phyloP scores from a whole-genome alignment of 2,797 vertebrate species.

The Alfaro cultratus region DNA sequence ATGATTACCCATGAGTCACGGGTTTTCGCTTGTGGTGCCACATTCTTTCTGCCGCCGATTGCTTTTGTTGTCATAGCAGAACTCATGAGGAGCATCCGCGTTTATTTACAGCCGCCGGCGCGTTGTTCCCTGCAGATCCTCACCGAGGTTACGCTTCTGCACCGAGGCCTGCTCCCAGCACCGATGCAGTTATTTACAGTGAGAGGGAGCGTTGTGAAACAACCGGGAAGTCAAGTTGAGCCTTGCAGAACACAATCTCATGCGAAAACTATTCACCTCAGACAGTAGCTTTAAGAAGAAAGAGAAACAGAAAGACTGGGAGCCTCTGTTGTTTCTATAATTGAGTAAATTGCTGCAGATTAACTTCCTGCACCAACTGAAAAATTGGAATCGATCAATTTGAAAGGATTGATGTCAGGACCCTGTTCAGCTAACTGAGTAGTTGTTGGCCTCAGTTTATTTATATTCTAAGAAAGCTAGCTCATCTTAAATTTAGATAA shows the following conservation, averaged over 20 bases:
- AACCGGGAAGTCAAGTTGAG: slow-evolving; percentile 18
- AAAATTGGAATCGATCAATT: not conserved
- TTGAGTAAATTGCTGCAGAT: not conserved
- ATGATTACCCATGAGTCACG: not conserved
- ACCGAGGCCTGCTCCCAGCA: slow-evolving; percentile 17
- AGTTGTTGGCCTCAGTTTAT: too few species aligned
- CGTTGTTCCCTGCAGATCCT: slow-evolving; percentile 41
- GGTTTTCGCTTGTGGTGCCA: slow-evolving; percentile 3
- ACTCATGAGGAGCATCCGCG: not conserved
- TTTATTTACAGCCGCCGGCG: slow-evolving; percentile 37
- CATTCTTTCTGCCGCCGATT: not conserved
- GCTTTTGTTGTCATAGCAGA: slow-evolving; percentile 4
- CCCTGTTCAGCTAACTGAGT: too few species aligned
- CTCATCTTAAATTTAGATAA: too few species aligned
- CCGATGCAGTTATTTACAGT: slow-evolving; percentile 24
- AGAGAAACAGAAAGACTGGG: not conserved
- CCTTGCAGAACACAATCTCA: not conserved
- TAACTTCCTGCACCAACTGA: not conserved
- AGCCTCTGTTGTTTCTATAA: not conserved
- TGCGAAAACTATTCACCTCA: not conserved
- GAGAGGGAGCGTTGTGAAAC: slow-evolving; percentile 20
- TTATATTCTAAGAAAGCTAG: too few species aligned
- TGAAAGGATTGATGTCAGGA: not conserved
- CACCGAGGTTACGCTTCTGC: slow-evolving; percentile 38
- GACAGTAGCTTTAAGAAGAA: not conserved